Conservation (phyloP, 2,888 invertebrate genomes). For the Drosophila anomelani region DNA sequence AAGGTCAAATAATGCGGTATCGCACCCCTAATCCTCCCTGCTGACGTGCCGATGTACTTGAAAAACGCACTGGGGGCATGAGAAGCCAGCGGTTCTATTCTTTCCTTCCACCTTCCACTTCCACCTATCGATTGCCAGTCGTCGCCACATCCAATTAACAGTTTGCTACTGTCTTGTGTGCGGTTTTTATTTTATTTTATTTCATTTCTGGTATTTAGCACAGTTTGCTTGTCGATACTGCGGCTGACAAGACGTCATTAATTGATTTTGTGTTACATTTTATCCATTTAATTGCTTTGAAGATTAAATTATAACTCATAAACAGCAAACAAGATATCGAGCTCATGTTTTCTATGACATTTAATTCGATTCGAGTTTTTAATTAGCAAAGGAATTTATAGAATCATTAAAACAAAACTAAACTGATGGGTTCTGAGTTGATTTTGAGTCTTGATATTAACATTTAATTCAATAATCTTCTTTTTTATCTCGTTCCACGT, state of each 20-base stretch:
- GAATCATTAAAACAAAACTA: not conserved
- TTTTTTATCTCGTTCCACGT: not conserved
- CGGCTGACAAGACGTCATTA: slow-evolving; percentile 39
- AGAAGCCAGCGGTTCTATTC: slow-evolving; percentile 4
- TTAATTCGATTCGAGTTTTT: slow-evolving; percentile 2
- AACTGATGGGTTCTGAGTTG: not conserved
- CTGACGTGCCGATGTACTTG: slow-evolving; percentile 9
- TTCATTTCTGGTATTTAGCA: slow-evolving; percentile 50
- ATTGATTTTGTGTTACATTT: slow-evolving; percentile 52
- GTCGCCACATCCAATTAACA: slow-evolving; percentile 56
- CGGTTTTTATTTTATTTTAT: slow-evolving; percentile 29
- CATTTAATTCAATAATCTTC: not conserved
- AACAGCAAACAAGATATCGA: slow-evolving; percentile 4
- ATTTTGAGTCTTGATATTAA: not conserved
- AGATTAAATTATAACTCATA: slow-evolving; percentile 33
- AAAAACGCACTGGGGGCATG: slow-evolving; percentile 9
- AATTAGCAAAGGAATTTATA: not conserved
- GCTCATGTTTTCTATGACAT: slow-evolving; percentile 1
- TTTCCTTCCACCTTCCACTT: slow-evolving; percentile 21
- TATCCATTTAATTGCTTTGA: slow-evolving; percentile 44
- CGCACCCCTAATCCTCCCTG: slow-evolving; percentile 32
- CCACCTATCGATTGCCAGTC: slow-evolving; percentile 54
- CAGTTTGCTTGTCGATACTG: slow-evolving; percentile 44
- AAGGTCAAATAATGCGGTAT: slow-evolving; percentile 35
- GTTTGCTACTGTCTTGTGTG: slow-evolving; percentile 36